Percentiles rank a stretch among this genome's conserved stretches.
Evolutionary conservation across 30 jellyfish, hydroid and myxozoan genomes (phyloP).

Genomic region (Turritopsis rubra): DNA sequence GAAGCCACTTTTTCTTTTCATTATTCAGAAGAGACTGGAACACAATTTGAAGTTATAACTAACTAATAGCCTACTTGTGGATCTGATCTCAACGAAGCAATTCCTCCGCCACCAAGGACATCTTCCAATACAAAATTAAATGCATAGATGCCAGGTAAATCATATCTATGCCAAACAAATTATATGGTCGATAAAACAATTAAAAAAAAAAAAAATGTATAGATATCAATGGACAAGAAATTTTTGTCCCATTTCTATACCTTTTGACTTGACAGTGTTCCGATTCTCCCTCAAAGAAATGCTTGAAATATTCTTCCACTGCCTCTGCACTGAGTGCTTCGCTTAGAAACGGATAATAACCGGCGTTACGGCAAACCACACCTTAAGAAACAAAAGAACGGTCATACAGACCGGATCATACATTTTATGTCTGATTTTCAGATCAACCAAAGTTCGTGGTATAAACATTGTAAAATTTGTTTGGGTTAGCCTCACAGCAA

Average conservation of each 20-base stretch:
- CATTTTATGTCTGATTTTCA: no score
- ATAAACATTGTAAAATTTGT: no score
- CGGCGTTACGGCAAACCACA: conserved; percentile 78
- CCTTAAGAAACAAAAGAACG: conserved; percentile 19
- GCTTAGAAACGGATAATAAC: conserved; percentile 52
- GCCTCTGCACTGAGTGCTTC: conserved; percentile 74
- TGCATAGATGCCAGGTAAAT: conserved; percentile 86
- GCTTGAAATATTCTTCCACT: conserved; percentile 61
- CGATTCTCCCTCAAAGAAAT: conserved; percentile 56
- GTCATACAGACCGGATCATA: neutral
- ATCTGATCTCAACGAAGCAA: conserved; percentile 84
- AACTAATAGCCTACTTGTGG: conserved; percentile 52
- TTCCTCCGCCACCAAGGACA: conserved; percentile 91
- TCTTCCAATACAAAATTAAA: conserved; percentile 77
- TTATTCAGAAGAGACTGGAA: no score
- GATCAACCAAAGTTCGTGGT: neutral
- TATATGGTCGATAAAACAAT: neutral
- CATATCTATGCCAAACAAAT: conserved; percentile 30
- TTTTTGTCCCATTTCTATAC: neutral
- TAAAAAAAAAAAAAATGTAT: neutral
- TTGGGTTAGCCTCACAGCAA: neutral
- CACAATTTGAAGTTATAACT: no score
- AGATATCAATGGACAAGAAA: neutral
- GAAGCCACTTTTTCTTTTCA: no score
- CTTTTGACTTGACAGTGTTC: conserved; percentile 34